Evolutionary conservation across 2,113 vertebrate species (phyloP).

Genomic region (Ia io): DNA sequence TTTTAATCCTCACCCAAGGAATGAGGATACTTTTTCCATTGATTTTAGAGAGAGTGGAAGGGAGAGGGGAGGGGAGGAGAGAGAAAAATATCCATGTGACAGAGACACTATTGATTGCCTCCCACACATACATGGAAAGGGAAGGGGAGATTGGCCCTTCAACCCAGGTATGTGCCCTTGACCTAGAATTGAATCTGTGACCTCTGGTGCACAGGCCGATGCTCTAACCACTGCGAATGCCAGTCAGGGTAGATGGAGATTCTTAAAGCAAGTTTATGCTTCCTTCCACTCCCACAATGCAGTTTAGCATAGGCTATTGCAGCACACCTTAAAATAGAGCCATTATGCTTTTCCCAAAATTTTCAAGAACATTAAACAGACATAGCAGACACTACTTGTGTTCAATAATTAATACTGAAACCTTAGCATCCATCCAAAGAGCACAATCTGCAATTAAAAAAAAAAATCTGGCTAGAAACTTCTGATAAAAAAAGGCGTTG

Average conservation of each 20-base stretch:
- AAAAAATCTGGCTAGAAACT: neutral
- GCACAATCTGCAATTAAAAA: neutral
- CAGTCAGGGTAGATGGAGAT: neutral
- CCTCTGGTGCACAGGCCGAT: no score
- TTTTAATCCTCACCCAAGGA: no score
- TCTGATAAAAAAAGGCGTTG: neutral
- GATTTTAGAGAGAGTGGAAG: no score
- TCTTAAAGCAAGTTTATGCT: neutral
- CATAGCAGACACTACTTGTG: neutral
- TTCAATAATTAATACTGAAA: neutral
- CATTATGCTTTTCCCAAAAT: neutral
- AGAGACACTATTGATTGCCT: no score
- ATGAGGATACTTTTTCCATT: no score
- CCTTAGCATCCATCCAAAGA: neutral
- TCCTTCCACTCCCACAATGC: neutral
- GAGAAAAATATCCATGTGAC: no score
- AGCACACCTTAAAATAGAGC: neutral
- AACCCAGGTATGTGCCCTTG: no score
- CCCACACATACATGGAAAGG: no score
- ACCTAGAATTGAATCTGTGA: no score
- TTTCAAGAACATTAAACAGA: neutral
- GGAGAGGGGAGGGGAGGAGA: no score
- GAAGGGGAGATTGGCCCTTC: no score
- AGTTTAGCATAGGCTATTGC: neutral
- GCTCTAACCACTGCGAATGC: no score